Evolutionary conservation across 2,797 vertebrate genomes (phyloP).

Genomic region (Glyptemys insculpta): DNA sequence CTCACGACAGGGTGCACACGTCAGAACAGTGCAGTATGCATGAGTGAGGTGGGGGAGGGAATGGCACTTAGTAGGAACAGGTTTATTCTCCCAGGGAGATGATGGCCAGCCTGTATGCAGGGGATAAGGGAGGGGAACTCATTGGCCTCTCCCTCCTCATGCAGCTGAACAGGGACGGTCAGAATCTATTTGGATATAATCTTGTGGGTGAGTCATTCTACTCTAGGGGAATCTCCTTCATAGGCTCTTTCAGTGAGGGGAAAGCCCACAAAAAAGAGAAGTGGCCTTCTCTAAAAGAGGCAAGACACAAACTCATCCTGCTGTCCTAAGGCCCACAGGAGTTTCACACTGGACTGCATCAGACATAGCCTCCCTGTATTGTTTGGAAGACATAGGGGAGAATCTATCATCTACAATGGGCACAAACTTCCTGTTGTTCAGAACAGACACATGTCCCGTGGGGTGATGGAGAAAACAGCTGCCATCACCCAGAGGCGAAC

Average conservation of each 20-base stretch:
- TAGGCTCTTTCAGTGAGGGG: neutral
- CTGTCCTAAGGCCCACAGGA: neutral
- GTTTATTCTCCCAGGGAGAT: neutral
- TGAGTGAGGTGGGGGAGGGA: neutral
- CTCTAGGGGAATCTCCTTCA: neutral
- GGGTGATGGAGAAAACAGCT: neutral
- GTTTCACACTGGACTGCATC: neutral
- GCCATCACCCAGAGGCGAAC: neutral
- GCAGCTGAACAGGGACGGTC: neutral
- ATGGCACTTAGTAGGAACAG: neutral
- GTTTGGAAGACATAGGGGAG: neutral
- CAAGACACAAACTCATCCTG: neutral
- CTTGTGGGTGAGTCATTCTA: neutral
- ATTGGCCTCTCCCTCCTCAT: neutral
- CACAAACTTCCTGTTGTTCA: rapidly evolving
- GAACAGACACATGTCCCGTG: neutral
- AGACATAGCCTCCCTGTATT: neutral
- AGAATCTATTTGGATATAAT: neutral
- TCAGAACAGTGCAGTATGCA: neutral
- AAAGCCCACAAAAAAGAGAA: neutral
- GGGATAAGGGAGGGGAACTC: neutral
- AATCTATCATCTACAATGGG: neutral
- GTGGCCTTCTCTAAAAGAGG: neutral
- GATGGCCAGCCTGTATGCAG: constrained; percentile 8
- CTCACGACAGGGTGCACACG: neutral